Evolutionary conservation across 2,888 invertebrate genomes (phyloP), one percentile per base, ranked within the genome.

Genomic region (Arctia plantaginis): DNA sequence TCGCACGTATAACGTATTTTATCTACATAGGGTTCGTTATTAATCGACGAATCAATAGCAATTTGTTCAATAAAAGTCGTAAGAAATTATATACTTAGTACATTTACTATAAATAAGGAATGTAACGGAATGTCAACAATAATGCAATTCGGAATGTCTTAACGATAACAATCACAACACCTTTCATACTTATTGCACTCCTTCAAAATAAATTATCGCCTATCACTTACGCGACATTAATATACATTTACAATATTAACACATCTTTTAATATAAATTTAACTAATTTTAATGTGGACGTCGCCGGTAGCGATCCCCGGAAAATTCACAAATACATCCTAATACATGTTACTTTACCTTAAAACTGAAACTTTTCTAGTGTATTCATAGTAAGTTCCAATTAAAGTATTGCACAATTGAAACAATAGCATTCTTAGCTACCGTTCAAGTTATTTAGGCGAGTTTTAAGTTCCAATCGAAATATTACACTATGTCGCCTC

Each of bases 171-270:
- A 94, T 94, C 94, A 95, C 95, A 94, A 94, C 94, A 91, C 92
- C 93, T 92, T 92, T 92, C 95, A 93, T 92, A 92, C 94, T 93
- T 95, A 95, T 95, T 95, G 95, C 95, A 95, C 95, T 93, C 95
- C 94, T 92, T 94, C 93, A 89, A 92, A 93, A 93, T 93, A 93
- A 94, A 93, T 93, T 93, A 94, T 92, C 93, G 91, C 91, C 91
- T 93, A 93, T 92, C 89, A 92, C 90, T 91, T 93, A 87, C 90
- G 88, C 92, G 92, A 93, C 93, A 91, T 89, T 88, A 92, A 93
- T 93, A 94, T 93, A 95, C 93, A 95, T 95, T 94, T 95, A 94
- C 94, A 95, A 93, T 95, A 94, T 95, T 93, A 95, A 94, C 94
- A 94, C 93, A 93, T 94, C 90, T 93, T 91, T 91, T 91, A 93